Evolutionary conservation across 2,113 vertebrate genomes (phyloP).

Genomic region (Onychostruthus taczanowskii): DNA sequence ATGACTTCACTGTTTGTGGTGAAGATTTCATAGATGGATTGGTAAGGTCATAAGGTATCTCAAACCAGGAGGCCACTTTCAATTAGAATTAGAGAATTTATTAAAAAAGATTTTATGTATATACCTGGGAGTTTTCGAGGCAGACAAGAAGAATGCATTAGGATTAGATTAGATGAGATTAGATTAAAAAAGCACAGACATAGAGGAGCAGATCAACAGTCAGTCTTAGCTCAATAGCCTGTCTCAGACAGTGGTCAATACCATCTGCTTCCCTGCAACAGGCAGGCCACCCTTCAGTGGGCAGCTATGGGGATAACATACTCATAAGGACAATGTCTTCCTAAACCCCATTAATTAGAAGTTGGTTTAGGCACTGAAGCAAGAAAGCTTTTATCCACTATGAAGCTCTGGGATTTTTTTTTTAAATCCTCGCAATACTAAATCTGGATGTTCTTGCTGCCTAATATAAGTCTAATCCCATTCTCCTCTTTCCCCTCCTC

Average conservation of each 20-base stretch:
- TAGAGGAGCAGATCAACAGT: background rate
- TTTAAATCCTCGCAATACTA: background rate
- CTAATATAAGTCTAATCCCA: conserved; percentile 4
- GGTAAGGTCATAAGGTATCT: background rate
- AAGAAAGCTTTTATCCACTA: conserved; percentile 19
- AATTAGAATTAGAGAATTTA: background rate
- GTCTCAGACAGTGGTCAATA: conserved; percentile 31
- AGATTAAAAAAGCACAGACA: background rate
- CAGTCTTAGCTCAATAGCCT: background rate
- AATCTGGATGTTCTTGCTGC: conserved; percentile 13
- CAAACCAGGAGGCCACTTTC: background rate
- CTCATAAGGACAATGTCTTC: background rate
- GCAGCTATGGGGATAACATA: conserved; percentile 14
- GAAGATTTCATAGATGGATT: background rate
- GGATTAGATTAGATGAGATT: background rate
- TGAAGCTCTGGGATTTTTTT: background rate
- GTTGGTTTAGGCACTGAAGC: conserved; percentile 34
- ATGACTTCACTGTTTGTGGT: background rate
- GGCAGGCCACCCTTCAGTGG: conserved; percentile 2
- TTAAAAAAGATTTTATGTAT: background rate
- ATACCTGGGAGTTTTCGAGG: background rate
- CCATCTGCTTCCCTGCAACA: background rate
- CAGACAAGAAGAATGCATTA: background rate
- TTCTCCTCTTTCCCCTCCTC: background rate
- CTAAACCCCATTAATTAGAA: conserved; percentile 50